A percentile compares a stretch with the other conserved stretches of the same genome.
These are phyloP conservation scores for Phycodurus eques DNA, from an alignment of 2,113 vertebrate species.

Conservation along the genomic window DNA sequence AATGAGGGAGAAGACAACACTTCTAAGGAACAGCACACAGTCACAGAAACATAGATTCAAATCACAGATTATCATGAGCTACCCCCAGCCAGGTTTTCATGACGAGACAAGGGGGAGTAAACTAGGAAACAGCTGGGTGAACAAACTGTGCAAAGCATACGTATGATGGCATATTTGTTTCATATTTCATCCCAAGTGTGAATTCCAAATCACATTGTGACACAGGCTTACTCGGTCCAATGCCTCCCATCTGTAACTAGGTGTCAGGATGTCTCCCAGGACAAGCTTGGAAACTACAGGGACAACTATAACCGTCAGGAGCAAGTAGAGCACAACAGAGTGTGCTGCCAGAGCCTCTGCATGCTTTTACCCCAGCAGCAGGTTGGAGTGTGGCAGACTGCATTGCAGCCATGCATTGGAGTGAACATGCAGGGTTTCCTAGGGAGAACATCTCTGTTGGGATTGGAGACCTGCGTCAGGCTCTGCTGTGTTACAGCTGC, in stretches of 20 bases:
- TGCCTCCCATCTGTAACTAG: constrained; percentile 71
- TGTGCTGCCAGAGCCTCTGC: constrained; percentile 53
- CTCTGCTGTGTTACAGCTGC: constrained; percentile 36
- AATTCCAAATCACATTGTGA: constrained; percentile 70
- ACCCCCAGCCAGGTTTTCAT: constrained; percentile 32
- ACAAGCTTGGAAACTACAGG: constrained; percentile 54
- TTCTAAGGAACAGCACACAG: constrained; percentile 15
- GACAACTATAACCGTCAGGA: constrained; percentile 63
- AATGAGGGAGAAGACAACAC: constrained; percentile 5
- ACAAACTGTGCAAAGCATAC: constrained; percentile 60
- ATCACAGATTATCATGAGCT: constrained; percentile 35
- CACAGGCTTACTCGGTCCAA: constrained; percentile 67
- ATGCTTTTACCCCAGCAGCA: constrained; percentile 48
- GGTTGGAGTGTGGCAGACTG: constrained; percentile 44
- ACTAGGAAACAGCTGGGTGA: constrained; percentile 60
- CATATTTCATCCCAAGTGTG: constrained; percentile 68
- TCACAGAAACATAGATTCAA: constrained; percentile 23
- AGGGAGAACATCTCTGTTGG: constrained; percentile 54
- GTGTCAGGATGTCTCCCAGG: constrained; percentile 72
- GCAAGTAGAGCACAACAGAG: constrained; percentile 75
- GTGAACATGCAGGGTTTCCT: constrained; percentile 38
- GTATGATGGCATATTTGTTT: constrained; percentile 68
- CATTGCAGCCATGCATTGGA: constrained; percentile 31
- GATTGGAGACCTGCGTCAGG: constrained; percentile 55
- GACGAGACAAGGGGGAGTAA: constrained; percentile 20